phyloP scores from a whole-genome alignment of 2,113 vertebrate species.

The Gambusia affinis region DNA sequence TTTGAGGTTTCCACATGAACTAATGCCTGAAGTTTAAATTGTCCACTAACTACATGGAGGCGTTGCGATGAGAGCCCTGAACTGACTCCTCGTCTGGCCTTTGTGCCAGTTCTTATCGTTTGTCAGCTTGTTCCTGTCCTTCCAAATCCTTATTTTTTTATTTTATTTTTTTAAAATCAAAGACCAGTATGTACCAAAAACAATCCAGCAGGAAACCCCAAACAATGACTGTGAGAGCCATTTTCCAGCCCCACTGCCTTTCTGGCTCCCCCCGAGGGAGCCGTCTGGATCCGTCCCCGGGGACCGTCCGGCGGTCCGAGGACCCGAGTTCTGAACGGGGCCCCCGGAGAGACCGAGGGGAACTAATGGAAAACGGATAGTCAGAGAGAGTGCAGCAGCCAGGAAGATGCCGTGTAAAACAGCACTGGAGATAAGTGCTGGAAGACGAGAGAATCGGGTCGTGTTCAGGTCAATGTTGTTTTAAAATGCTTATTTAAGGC shows the following conservation, averaged over 20 bases:
- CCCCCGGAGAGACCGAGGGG: neutral
- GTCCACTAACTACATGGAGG: neutral
- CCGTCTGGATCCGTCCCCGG: slow-evolving; percentile 10
- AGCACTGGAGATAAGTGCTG: neutral
- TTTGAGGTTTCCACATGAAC: slow-evolving; percentile 9
- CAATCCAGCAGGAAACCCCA: slow-evolving; percentile 57
- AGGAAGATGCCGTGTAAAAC: neutral
- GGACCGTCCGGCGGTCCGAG: slow-evolving; percentile 12
- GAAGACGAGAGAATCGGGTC: neutral
- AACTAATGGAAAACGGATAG: neutral
- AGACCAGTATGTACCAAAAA: slow-evolving; percentile 44
- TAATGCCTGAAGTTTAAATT: neutral
- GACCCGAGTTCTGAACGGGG: neutral
- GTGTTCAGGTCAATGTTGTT: neutral
- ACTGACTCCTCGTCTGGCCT: slow-evolving; percentile 10
- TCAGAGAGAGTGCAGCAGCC: neutral
- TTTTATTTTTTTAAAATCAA: neutral
- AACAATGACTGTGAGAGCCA: slow-evolving; percentile 51
- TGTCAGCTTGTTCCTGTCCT: slow-evolving; percentile 27
- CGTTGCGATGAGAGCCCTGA: slow-evolving; percentile 1
- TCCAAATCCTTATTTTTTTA: slow-evolving; percentile 29
- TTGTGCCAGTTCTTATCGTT: slow-evolving; percentile 41
- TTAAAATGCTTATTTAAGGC: neutral
- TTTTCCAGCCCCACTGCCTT: neutral
- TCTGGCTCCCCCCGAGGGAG: neutral